Evolutionary conservation across 2,113 vertebrate species (phyloP).

Genomic region (Cyrtonyx montezumae): DNA sequence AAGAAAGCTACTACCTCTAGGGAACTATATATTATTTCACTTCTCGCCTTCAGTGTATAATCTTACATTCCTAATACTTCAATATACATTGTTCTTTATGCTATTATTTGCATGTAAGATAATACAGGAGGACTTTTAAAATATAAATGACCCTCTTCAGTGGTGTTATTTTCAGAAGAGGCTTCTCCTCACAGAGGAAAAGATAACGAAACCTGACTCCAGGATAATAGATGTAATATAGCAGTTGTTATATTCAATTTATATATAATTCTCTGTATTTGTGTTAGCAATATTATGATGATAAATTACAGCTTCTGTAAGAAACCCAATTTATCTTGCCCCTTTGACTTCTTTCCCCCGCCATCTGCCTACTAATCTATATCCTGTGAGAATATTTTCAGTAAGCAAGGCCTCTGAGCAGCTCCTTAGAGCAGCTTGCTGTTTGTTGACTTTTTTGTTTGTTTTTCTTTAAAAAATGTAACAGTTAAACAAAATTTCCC

Average conservation of each 20-base stretch:
- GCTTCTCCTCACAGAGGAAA: not conserved
- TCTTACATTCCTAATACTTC: not conserved
- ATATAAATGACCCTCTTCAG: not conserved
- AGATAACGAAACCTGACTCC: not conserved
- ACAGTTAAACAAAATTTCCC: not conserved
- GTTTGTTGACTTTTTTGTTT: not conserved
- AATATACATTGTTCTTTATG: not conserved
- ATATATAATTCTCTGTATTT: not conserved
- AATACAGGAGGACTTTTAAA: not conserved
- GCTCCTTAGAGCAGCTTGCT: not conserved
- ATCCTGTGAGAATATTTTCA: not conserved
- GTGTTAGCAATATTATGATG: not conserved
- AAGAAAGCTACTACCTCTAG: not conserved
- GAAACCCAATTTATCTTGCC: not conserved
- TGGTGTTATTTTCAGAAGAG: not conserved
- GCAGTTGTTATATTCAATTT: slow-evolving; percentile 29
- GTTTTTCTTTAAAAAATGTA: not conserved
- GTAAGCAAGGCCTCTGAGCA: not conserved
- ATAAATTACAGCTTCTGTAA: slow-evolving; percentile 11
- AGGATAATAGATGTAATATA: not conserved
- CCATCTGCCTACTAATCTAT: not conserved
- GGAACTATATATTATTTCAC: not conserved
- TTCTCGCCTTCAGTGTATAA: not conserved
- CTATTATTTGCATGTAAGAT: not conserved
- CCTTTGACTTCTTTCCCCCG: not conserved